Evolutionary conservation across 2,113 vertebrate species (phyloP), one percentile per base, ranked within the genome.

Genomic region (Addax nasomaculatus): DNA sequence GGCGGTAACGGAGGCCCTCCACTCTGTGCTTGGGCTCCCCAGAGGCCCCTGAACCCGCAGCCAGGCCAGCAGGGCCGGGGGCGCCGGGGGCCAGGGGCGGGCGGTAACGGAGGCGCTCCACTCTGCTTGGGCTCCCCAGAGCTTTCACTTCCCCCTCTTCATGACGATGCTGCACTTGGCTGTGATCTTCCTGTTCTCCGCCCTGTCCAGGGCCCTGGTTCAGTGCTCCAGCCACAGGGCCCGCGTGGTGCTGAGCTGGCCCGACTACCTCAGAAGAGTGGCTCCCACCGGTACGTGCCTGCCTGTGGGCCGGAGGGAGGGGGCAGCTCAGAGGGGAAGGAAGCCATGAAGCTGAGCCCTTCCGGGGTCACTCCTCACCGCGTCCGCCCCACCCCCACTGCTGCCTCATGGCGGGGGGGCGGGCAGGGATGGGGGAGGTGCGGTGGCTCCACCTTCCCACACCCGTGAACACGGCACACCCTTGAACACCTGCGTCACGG

Each of bases 121-220:
- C 29, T 8, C 64, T 43, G 67, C 94, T 92, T 58, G 89, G 64
- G 39, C 81, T 57, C 53, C 49, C 19, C 98, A 99, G 99, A 99
- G 97, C 85, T 99, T 99, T 98, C 99, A 99, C 95, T 99, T 99
- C 85, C 99, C 99, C n/a, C 99, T 99, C 93, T 99, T 99, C 97
- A 99, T 99, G 99, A 99, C 99, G 0, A 98, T 99, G 97, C 99
- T 99, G 58, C 99, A 99, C 97, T 98, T 99, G 73, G 97, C 98
- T 27, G 98, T 99, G 95, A 99, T 98, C 98, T 99, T 99, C 98
- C 98, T 98, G 36, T 98, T 99, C 30, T 99, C 99, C 0, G 98
- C 99, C 30, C 84, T 99, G 95, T 99, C 98, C 33, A 98, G 99
- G 2, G 96, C 94, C 6, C 95, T 96, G 91, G 98, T 98, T 95